A percentile compares a stretch with the other conserved stretches of the same genome.
Evolutionary conservation across 2,888 invertebrate genomes (phyloP).

Genomic region (Trilocha varians): DNA sequence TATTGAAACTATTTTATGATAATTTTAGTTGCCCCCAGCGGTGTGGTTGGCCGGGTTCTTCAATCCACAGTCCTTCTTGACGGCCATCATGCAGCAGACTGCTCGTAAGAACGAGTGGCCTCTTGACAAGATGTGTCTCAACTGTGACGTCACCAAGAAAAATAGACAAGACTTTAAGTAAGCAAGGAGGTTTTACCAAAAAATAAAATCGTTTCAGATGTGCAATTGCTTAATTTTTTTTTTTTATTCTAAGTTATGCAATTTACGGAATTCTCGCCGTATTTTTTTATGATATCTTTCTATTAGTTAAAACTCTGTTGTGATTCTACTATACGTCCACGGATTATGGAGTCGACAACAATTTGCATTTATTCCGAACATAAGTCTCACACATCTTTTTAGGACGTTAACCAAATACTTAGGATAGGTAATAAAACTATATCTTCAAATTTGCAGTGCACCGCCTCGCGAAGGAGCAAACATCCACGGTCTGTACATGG

Average conservation of each 20-base stretch:
- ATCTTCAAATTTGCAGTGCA: constrained; percentile 54
- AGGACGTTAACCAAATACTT: too few relatives aligned
- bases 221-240: too few relatives aligned
- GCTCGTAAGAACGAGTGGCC: constrained; percentile 97
- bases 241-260: too few relatives aligned
- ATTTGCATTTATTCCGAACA: too few relatives aligned
- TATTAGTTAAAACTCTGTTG: too few relatives aligned
- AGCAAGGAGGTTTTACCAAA: constrained; percentile 11
- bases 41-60: constrained; percentile 97
- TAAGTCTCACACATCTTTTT: too few relatives aligned
- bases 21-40: constrained; percentile 80
- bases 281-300: too few relatives aligned
- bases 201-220: too few relatives aligned
- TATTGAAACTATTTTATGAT: neutral
- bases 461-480: constrained; percentile 94
- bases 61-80: constrained; percentile 96
- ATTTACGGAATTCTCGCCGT: too few relatives aligned
- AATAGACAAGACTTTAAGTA: constrained; percentile 86
- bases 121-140: constrained; percentile 94
- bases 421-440: too few relatives aligned
- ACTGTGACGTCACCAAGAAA: constrained; percentile 96
- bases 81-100: constrained; percentile 98
- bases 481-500: constrained; percentile 91
- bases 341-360: too few relatives aligned
- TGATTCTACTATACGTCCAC: too few relatives aligned